These are phyloP conservation scores for Aphis gossypii DNA, from an alignment of 1,140 invertebrate species.

Conservation along the genomic window DNA sequence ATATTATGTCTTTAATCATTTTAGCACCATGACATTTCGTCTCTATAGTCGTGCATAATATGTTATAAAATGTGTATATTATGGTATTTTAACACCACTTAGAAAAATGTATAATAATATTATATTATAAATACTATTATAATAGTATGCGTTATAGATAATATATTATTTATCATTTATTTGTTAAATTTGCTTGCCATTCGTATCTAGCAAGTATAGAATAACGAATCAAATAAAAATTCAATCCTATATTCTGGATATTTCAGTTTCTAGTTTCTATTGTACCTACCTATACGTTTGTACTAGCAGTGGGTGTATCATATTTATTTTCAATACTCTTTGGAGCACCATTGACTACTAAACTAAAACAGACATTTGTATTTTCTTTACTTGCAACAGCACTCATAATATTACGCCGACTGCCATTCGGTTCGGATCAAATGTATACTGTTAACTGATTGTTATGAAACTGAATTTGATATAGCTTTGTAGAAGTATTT, in stretches of 20 bases:
- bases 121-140: background rate
- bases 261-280: constrained; percentile 1
- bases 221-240: background rate
- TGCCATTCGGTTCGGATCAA: constrained; percentile 69
- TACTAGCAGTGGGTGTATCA: background rate
- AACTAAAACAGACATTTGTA: constrained; percentile 76
- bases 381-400: constrained; percentile 72
- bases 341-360: constrained; percentile 74
- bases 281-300: background rate
- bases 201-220: constrained; percentile 8
- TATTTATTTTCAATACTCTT: constrained; percentile 69
- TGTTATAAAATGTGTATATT: too few relatives aligned
- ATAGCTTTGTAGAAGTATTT: constrained; percentile 24
- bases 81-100: background rate
- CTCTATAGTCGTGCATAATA: background rate
- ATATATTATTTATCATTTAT: background rate
- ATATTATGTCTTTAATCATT: background rate
- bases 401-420: constrained; percentile 72
- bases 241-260: background rate
- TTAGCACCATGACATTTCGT: background rate
- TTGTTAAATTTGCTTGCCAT: background rate
- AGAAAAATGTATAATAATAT: background rate
- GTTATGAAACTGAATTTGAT: constrained; percentile 66
- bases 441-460: constrained; percentile 69
- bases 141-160: background rate